Conservation (phyloP, 1,140 invertebrate species). For the Odontomachus brunneus region DNA sequence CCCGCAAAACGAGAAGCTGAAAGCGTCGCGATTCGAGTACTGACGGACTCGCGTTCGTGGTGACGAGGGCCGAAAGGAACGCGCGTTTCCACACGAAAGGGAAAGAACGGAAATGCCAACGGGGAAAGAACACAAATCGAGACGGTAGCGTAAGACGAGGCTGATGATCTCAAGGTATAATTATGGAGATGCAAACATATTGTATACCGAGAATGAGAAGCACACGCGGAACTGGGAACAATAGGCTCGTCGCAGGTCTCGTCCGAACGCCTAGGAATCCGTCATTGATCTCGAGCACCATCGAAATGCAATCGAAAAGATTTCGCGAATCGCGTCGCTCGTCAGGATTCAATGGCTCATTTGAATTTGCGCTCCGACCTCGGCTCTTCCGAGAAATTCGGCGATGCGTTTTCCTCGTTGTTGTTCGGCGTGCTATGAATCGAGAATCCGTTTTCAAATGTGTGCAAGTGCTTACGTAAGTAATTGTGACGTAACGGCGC, state of each 20-base stretch:
- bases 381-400: slow-evolving; percentile 5
- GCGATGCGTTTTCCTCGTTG: neutral
- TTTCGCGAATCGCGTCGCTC: neutral
- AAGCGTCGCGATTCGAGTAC: slow-evolving; percentile 3
- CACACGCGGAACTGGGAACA: too few species aligned
- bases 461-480: slow-evolving; percentile 26
- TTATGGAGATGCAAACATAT: neutral
- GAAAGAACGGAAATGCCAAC: neutral
- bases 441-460: slow-evolving; percentile 6
- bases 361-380: slow-evolving; percentile 6
- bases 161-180: neutral
- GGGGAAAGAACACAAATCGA: neutral
- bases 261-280: neutral
- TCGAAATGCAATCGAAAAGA: slow-evolving; percentile 10
- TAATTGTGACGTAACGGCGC: neutral
- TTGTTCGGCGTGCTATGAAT: neutral
- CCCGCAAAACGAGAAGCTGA: slow-evolving; percentile 19
- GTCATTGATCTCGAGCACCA: neutral
- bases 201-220: neutral
- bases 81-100: too few species aligned
- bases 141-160: neutral
- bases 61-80: neutral
- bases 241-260: neutral
- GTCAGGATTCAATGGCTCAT: slow-evolving; percentile 35
- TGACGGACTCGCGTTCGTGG: neutral